Evolutionary conservation across 1,140 invertebrate species (phyloP).

Genomic region (Euschistus heros): DNA sequence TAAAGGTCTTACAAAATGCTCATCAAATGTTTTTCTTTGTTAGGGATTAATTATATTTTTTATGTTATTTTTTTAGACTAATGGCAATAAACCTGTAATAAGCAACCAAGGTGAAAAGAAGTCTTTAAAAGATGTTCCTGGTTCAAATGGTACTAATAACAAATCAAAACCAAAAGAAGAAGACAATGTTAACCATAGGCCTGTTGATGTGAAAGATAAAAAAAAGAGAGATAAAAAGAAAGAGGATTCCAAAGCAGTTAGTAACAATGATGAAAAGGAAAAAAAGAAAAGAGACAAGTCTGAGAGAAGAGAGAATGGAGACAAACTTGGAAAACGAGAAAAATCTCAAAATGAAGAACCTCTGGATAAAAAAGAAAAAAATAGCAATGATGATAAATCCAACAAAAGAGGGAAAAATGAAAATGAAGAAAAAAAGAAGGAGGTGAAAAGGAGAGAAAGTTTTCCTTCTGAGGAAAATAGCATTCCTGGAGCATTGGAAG

Average conservation of each 20-base stretch:
- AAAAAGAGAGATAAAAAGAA: not conserved
- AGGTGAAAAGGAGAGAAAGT: not conserved
- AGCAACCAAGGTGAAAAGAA: no score
- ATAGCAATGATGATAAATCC: not conserved
- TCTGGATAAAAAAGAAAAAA: not conserved
- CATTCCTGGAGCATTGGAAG: no score
- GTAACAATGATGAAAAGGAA: not conserved
- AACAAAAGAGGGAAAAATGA: not conserved
- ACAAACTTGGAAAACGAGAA: not conserved
- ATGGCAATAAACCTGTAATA: no score
- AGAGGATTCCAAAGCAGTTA: not conserved
- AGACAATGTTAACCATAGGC: not conserved
- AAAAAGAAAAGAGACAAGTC: not conserved
- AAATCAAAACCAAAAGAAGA: not conserved
- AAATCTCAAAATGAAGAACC: conserved; percentile 17
- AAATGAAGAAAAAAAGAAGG: not conserved
- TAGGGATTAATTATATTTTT: no score
- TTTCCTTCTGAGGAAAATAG: conserved; percentile 19
- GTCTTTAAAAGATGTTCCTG: not conserved
- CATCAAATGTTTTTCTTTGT: no score
- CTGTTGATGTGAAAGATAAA: conserved; percentile 2
- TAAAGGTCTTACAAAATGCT: no score
- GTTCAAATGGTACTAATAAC: not conserved
- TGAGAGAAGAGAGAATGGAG: not conserved
- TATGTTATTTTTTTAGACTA: no score